These are phyloP conservation scores for Lepidochrysops patricia DNA, from an alignment of 2,888 invertebrate species.

Conservation along the genomic window DNA sequence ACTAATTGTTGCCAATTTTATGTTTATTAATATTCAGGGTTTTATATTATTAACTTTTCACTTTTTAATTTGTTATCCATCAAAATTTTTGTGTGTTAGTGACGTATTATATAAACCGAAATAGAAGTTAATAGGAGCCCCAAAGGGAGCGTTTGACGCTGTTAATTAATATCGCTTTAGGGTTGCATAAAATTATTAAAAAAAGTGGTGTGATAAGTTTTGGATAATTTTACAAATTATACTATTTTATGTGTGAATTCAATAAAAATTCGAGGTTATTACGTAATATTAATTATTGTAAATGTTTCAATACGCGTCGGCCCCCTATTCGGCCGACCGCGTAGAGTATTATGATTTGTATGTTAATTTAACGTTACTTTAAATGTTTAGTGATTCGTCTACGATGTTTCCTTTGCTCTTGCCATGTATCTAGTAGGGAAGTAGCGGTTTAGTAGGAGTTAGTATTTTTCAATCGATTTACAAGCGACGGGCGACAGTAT, in stretches of 20 bases:
- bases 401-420: constrained; percentile 69
- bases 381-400: constrained; percentile 54
- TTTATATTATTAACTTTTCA: constrained; percentile 69
- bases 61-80: constrained; percentile 70
- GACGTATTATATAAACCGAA: constrained; percentile 66
- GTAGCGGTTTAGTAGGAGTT: constrained; percentile 65
- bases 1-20: constrained; percentile 73
- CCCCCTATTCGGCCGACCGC: constrained; percentile 27
- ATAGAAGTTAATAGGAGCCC: constrained; percentile 67
- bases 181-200: constrained; percentile 70
- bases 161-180: constrained; percentile 68
- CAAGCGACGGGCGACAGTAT: constrained; percentile 62
- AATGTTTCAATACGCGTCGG: constrained; percentile 41
- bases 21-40: constrained; percentile 71
- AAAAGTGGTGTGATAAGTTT: constrained; percentile 73
- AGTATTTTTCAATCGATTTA: constrained; percentile 69
- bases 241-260: constrained; percentile 72
- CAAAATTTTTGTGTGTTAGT: constrained; percentile 74
- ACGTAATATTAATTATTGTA: constrained; percentile 27
- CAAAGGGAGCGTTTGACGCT: constrained; percentile 74
- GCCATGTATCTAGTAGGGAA: constrained; percentile 69
- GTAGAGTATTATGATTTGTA: constrained; percentile 52
- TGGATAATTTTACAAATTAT: constrained; percentile 75
- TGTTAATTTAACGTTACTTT: constrained; percentile 34
- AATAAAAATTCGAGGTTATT: constrained; percentile 62